Evolutionary conservation across 2,113 vertebrate species (phyloP).

Genomic region (Oreochromis tanganicae): DNA sequence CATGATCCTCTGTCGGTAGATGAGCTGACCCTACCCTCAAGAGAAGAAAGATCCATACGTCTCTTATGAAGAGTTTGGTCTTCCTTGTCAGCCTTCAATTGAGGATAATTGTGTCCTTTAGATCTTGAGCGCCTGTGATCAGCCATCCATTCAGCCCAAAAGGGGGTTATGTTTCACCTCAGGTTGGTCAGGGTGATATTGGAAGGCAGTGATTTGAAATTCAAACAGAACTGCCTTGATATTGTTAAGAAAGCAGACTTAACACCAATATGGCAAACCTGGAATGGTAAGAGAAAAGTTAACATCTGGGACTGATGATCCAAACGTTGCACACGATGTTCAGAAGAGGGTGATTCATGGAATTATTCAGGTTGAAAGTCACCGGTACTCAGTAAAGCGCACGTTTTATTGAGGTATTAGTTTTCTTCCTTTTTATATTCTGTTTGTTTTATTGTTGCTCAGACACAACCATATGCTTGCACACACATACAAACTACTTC

Average conservation of each 20-base stretch:
- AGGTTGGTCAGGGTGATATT: background rate
- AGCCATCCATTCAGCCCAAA: conserved; percentile 68
- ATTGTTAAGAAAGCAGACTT: conserved; percentile 20
- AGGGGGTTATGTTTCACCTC: conserved; percentile 63
- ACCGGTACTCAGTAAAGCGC: background rate
- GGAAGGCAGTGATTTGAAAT: background rate
- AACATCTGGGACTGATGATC: background rate
- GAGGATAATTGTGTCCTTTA: conserved; percentile 79
- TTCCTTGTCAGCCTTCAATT: conserved; percentile 73
- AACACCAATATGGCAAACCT: conserved; percentile 15
- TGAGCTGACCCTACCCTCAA: conserved; percentile 14
- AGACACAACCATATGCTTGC: background rate
- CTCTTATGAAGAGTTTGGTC: conserved; percentile 73
- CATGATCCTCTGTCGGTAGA: conserved; percentile 29
- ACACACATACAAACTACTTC: background rate
- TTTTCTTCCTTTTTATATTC: background rate
- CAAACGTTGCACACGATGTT: background rate
- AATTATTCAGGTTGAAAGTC: background rate
- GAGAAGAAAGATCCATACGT: conserved; percentile 56
- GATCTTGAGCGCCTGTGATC: conserved; percentile 72
- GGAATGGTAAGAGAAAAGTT: background rate
- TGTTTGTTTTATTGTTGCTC: background rate
- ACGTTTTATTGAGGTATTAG: background rate
- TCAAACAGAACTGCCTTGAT: conserved; percentile 36
- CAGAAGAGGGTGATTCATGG: background rate